These are phyloP conservation scores for Peromyscus nudipes DNA, from an alignment of 2,797 vertebrate species.

Conservation along the genomic window DNA sequence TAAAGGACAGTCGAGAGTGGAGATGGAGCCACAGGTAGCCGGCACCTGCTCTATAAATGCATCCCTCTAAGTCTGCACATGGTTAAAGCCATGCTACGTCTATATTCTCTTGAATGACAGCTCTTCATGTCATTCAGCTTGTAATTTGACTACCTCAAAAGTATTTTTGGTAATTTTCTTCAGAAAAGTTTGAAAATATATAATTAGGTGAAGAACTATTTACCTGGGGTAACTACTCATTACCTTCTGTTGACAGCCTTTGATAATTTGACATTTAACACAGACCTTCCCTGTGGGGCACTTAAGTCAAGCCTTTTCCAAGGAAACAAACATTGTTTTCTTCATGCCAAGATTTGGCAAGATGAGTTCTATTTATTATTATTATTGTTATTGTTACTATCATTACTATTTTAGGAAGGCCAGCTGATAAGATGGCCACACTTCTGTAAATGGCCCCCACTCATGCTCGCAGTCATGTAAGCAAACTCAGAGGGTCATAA, in stretches of 20 bases:
- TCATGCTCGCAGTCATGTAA: neutral
- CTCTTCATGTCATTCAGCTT: conserved; percentile 56
- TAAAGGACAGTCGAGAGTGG: neutral
- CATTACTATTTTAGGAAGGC: neutral
- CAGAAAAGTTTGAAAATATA: conserved; percentile 72
- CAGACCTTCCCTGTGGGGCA: conserved; percentile 44
- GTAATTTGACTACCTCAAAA: conserved; percentile 68
- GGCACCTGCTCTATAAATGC: neutral
- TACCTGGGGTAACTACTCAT: conserved; percentile 68
- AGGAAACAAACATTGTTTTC: conserved; percentile 68
- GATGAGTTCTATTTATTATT: neutral
- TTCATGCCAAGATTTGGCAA: conserved; percentile 25
- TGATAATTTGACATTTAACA: conserved; percentile 70
- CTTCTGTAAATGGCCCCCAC: neutral
- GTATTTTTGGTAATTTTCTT: conserved; percentile 73
- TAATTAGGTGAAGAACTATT: conserved; percentile 78
- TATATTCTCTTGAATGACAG: conserved; percentile 48
- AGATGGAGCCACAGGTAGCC: neutral
- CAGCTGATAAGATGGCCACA: neutral
- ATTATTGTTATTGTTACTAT: neutral
- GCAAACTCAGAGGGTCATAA: neutral
- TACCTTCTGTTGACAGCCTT: conserved; percentile 72
- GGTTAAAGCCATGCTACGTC: conserved; percentile 9
- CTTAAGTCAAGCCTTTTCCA: conserved; percentile 22
- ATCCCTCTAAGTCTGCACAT: conserved; percentile 36